Percentiles rank a stretch among this genome's conserved stretches.
These are phyloP conservation scores for Scytalopus superciliaris DNA, from an alignment of 2,113 vertebrate species.

Conservation along the genomic window DNA sequence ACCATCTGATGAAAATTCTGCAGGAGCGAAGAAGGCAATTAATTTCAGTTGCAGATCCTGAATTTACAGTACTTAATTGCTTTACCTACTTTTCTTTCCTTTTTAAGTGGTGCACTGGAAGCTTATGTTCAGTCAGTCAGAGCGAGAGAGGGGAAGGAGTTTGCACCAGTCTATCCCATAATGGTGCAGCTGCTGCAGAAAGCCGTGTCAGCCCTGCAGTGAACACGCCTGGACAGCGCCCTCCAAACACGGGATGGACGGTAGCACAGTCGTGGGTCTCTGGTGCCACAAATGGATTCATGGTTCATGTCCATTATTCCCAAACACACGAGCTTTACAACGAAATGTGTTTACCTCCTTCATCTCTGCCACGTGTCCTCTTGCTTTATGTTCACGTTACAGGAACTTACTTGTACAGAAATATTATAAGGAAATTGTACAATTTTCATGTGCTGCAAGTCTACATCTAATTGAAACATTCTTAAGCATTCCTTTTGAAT, in stretches of 20 bases:
- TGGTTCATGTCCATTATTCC: neutral
- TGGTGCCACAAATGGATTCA: rapidly evolving
- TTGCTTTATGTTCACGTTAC: neutral
- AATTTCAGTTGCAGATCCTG: neutral
- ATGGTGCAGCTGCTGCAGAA: constrained; percentile 94
- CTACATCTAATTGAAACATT: neutral
- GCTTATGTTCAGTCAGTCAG: constrained; percentile 93
- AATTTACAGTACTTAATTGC: neutral
- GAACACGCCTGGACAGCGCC: neutral
- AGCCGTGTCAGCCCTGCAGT: constrained; percentile 75
- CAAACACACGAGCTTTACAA: neutral
- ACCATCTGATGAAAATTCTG: neutral
- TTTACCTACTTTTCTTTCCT: neutral
- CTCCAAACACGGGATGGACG: rapidly evolving
- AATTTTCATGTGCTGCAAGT: neutral
- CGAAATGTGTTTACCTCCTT: rapidly evolving
- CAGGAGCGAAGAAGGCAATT: neutral
- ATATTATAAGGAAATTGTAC: neutral
- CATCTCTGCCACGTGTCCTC: neutral
- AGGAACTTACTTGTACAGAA: neutral
- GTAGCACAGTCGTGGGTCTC: neutral
- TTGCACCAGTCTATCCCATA: constrained; percentile 92
- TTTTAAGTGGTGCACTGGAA: constrained; percentile 86
- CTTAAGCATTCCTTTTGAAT: neutral
- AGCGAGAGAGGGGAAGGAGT: constrained; percentile 90